Conservation (phyloP, 2,888 invertebrate species). For the Drosophila algonquin region DNA sequence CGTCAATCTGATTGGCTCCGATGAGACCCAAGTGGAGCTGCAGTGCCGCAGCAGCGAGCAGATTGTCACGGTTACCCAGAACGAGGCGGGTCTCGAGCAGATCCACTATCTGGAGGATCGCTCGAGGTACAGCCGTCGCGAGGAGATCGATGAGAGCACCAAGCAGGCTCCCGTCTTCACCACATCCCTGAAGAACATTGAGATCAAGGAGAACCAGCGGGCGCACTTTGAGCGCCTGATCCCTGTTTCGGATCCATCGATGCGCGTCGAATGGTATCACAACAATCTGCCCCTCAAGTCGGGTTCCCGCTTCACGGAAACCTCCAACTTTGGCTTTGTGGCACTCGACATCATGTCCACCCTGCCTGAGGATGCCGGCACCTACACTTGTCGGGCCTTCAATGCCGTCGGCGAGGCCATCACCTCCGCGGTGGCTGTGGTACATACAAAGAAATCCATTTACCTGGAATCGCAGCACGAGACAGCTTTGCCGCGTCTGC, state of each 20-base stretch:
- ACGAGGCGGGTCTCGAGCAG: conserved; percentile 94
- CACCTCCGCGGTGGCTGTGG: conserved; percentile 93
- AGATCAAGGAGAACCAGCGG: conserved; percentile 96
- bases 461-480: conserved; percentile 95
- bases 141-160: conserved; percentile 91
- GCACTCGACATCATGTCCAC: conserved; percentile 98
- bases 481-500: conserved; percentile 91
- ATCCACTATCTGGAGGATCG: conserved; percentile 95
- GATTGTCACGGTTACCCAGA: conserved; percentile 93
- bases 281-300: conserved; percentile 95
- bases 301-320: conserved; percentile 97
- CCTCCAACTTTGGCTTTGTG: conserved; percentile 98
- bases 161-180: conserved; percentile 97
- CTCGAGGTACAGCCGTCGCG: conserved; percentile 90
- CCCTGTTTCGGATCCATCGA: conserved; percentile 95
- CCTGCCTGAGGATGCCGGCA: conserved; percentile 97
- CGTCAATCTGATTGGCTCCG: conserved; percentile 94
- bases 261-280: conserved; percentile 98
- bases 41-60: conserved; percentile 91
- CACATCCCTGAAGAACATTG: conserved; percentile 94
- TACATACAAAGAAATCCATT: conserved; percentile 93
- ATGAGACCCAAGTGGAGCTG: conserved; percentile 91
- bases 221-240: conserved; percentile 97
- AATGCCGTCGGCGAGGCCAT: conserved; percentile 97
- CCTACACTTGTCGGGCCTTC: conserved; percentile 96